Percentiles rank a stretch among this genome's conserved stretches.
phyloP scores from a whole-genome alignment of 2,888 invertebrate genomes.

The Mythimna loreyi region DNA sequence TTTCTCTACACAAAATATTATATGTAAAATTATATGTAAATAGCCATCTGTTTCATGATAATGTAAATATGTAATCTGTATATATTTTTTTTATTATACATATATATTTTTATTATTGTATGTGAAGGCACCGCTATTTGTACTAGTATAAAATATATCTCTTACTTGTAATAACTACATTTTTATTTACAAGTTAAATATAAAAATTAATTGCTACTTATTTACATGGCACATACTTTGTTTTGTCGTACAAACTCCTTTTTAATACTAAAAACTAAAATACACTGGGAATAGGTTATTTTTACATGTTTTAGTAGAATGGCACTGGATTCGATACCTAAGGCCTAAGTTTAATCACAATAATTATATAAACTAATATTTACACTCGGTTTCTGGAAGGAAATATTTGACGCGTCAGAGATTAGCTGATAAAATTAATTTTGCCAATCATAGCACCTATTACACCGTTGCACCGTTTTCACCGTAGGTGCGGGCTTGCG shows the following conservation, averaged over 20 bases:
- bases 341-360: conserved; percentile 61
- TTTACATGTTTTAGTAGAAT: conserved; percentile 74
- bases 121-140: conserved; percentile 79
- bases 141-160: conserved; percentile 70
- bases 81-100: conserved; percentile 38
- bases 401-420: background rate
- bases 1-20: conserved; percentile 66
- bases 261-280: conserved; percentile 51
- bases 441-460: background rate
- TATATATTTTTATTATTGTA: conserved; percentile 43
- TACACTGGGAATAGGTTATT: conserved; percentile 59
- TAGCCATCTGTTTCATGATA: conserved; percentile 59
- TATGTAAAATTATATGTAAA: conserved; percentile 66
- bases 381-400: background rate
- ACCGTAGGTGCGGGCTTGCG: too few relatives aligned
- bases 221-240: conserved; percentile 87
- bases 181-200: conserved; percentile 55
- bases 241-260: conserved; percentile 72
- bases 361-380: conserved; percentile 44
- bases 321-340: conserved; percentile 75
- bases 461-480: too few relatives aligned
- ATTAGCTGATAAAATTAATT: background rate
- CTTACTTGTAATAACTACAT: conserved; percentile 53
- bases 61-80: conserved; percentile 62
- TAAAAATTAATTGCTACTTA: conserved; percentile 68